Conservation (phyloP, 2,113 vertebrate genomes). For the Holacanthus passer region DNA sequence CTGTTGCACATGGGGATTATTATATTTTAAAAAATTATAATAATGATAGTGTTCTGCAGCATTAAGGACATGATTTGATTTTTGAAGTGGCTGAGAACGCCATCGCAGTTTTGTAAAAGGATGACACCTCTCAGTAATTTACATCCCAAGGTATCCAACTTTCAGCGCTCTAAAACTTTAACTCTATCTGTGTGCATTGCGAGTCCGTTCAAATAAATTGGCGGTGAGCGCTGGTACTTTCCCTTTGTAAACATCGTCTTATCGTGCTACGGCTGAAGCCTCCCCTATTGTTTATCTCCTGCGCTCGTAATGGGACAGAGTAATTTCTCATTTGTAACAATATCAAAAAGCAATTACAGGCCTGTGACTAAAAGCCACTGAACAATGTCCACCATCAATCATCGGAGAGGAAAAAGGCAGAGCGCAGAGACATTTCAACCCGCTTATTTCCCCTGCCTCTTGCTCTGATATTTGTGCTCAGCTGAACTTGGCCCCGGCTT, state of each 20-base stretch:
- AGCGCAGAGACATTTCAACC: slow-evolving; percentile 54
- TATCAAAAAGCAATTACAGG: slow-evolving; percentile 86
- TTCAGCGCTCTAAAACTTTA: background rate
- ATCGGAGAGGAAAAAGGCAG: slow-evolving; percentile 61
- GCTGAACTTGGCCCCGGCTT: slow-evolving; percentile 56
- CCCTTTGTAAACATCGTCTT: slow-evolving; percentile 50
- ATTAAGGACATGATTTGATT: slow-evolving; percentile 3
- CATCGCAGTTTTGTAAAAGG: slow-evolving; percentile 21
- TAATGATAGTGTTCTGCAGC: background rate
- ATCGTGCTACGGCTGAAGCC: slow-evolving; percentile 56
- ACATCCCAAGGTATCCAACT: slow-evolving; percentile 21
- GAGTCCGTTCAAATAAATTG: slow-evolving; percentile 34
- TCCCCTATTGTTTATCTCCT: slow-evolving; percentile 78
- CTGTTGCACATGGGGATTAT: background rate
- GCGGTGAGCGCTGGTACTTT: slow-evolving; percentile 40
- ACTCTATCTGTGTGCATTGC: slow-evolving; percentile 8
- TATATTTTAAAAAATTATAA: background rate
- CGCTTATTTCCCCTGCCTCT: slow-evolving; percentile 60
- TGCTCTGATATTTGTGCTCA: slow-evolving; percentile 67
- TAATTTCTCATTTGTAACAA: slow-evolving; percentile 85
- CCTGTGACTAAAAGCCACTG: slow-evolving; percentile 80
- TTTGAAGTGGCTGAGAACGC: background rate
- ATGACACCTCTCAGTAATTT: slow-evolving; percentile 25
- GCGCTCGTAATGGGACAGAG: slow-evolving; percentile 78
- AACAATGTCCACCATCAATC: slow-evolving; percentile 84